Conservation (phyloP, 2,113 vertebrate species). For the Rutilus rutilus region DNA sequence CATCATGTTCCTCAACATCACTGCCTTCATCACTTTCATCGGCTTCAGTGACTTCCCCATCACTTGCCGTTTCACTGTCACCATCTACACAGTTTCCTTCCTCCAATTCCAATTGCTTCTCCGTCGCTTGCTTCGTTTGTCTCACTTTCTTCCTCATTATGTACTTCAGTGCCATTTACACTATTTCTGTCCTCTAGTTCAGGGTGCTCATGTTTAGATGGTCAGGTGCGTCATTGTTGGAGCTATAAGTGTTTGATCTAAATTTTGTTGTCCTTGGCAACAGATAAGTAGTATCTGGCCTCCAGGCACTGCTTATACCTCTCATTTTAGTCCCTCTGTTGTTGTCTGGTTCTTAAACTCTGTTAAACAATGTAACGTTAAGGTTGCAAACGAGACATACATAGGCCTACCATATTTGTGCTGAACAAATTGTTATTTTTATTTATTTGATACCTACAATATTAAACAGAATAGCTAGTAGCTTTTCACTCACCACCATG, state of each 20-base stretch:
- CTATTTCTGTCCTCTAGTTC: no score
- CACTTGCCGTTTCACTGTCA: background rate
- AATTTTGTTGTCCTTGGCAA: slow-evolving; percentile 4
- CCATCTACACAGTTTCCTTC: background rate
- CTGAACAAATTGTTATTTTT: no score
- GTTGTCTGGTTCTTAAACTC: background rate
- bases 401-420: no score
- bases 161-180: background rate
- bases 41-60: background rate
- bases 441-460: no score
- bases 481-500: no score
- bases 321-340: background rate
- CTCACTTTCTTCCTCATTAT: background rate
- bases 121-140: background rate
- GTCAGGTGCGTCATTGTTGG: no score
- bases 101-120: background rate
- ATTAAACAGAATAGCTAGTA: no score
- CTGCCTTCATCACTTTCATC: background rate
- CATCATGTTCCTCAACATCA: background rate
- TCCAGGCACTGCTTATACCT: background rate
- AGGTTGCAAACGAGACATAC: no score
- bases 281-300: background rate
- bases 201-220: no score
- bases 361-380: no score
- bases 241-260: background rate